These are phyloP conservation scores for Pempheris klunzingeri DNA, from an alignment of 2,797 vertebrate species.

Conservation along the genomic window DNA sequence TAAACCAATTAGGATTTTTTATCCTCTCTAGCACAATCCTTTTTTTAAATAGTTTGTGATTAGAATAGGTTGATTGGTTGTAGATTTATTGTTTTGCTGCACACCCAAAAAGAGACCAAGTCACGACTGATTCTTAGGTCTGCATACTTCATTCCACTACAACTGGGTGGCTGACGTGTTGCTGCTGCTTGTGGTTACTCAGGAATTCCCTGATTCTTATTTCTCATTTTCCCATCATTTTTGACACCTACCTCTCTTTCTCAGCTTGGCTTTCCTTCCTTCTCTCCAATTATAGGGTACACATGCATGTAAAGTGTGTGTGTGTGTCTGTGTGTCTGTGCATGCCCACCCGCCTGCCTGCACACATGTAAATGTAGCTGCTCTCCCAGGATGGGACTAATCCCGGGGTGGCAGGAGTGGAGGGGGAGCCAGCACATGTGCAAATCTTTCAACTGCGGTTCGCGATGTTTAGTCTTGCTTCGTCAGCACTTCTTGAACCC, in stretches of 20 bases:
- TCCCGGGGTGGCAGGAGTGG: conserved; percentile 67
- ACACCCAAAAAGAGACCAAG: background rate
- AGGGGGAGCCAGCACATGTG: conserved; percentile 79
- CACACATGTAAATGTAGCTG: conserved; percentile 66
- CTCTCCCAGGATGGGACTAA: conserved; percentile 72
- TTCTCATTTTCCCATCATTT: conserved; percentile 46
- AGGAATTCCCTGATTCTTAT: conserved; percentile 37
- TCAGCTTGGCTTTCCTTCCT: conserved; percentile 26
- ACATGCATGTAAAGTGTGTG: conserved; percentile 22
- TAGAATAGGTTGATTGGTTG: too few relatives aligned
- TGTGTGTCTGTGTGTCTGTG: conserved; percentile 20
- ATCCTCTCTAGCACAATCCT: background rate
- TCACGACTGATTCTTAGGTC: background rate
- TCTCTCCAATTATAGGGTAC: conserved; percentile 29
- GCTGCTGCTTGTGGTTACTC: conserved; percentile 31
- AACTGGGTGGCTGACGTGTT: conserved; percentile 9
- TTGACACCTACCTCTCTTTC: conserved; percentile 36
- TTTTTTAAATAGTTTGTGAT: background rate
- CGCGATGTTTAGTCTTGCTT: conserved; percentile 88
- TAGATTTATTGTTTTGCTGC: background rate
- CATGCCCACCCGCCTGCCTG: conserved; percentile 25
- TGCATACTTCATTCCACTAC: background rate
- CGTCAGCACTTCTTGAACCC: conserved; percentile 90
- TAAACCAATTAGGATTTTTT: background rate
- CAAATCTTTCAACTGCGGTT: conserved; percentile 84